Conservation (phyloP, 1,140 invertebrate species). For the Andrena cerasifolii region DNA sequence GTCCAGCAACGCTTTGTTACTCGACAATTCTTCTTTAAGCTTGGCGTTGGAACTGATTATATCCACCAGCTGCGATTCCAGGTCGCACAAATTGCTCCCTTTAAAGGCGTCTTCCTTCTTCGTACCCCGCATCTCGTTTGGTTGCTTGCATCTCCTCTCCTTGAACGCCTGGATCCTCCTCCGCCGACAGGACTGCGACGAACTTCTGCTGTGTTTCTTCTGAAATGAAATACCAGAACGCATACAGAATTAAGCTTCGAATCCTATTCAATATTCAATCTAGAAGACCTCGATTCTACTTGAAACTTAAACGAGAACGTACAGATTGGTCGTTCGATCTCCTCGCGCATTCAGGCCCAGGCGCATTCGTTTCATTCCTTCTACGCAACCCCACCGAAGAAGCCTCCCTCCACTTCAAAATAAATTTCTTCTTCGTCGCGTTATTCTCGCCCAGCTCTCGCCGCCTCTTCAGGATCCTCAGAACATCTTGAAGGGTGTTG, state of each 20-base stretch:
- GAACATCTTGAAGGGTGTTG: constrained; percentile 39
- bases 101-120: background rate
- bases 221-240: background rate
- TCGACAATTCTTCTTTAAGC: constrained; percentile 26
- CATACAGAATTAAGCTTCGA: too few species aligned
- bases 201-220: background rate
- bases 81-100: background rate
- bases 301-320: too few species aligned
- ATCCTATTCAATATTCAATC: too few species aligned
- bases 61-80: constrained; percentile 6
- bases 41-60: constrained; percentile 34
- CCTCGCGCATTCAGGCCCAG: background rate
- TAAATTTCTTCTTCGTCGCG: constrained; percentile 36
- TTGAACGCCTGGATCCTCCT: background rate
- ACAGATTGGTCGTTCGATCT: constrained; percentile 1
- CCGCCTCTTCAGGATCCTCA: constrained; percentile 44
- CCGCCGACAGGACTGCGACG: background rate
- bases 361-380: background rate
- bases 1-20: constrained; percentile 18
- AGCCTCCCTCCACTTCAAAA: background rate
- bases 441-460: constrained; percentile 26
- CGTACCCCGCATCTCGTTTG: background rate
- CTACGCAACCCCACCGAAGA: background rate
- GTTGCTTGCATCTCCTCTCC: background rate
- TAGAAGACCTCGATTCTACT: too few species aligned